A percentile compares a stretch with the other conserved stretches of the same genome.
Conservation (phyloP, 2,113 vertebrate genomes). For the Pao palembangensis region DNA sequence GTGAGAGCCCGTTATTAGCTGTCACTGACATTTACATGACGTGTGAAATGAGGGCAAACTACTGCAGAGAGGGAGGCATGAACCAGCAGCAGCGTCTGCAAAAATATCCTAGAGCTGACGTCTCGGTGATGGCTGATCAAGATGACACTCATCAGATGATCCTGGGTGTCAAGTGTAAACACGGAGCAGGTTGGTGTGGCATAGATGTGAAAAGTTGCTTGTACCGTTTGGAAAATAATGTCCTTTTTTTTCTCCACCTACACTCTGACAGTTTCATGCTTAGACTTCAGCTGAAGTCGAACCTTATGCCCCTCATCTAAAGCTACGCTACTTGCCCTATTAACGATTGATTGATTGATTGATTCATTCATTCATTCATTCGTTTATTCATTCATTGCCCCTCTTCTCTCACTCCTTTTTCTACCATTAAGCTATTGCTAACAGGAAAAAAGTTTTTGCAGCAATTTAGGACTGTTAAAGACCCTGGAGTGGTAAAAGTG, state of each 20-base stretch:
- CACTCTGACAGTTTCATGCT: slow-evolving; percentile 49
- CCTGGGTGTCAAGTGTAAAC: too few relatives aligned
- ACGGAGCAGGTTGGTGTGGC: too few relatives aligned
- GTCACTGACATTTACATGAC: slow-evolving; percentile 28
- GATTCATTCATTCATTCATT: too few relatives aligned
- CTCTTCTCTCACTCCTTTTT: background rate
- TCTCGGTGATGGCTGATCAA: too few relatives aligned
- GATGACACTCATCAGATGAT: too few relatives aligned
- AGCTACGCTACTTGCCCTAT: background rate
- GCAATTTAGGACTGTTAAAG: background rate
- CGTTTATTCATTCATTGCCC: too few relatives aligned
- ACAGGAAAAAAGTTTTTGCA: too few relatives aligned
- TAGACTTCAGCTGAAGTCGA: slow-evolving; percentile 11
- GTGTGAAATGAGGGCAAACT: slow-evolving; percentile 35
- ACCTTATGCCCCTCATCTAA: background rate
- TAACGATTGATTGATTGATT: background rate
- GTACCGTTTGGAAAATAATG: too few relatives aligned
- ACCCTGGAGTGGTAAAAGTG: background rate
- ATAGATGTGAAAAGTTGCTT: too few relatives aligned
- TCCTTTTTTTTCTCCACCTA: background rate
- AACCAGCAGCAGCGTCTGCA: slow-evolving; percentile 52
- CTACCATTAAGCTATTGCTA: background rate
- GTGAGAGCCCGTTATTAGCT: too few relatives aligned
- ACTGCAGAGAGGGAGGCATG: slow-evolving; percentile 32
- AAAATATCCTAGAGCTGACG: slow-evolving; percentile 12